Evolutionary conservation across 2,113 vertebrate genomes (phyloP), one percentile per base, ranked within the genome.

Genomic region (Melanotaenia duboulayi): DNA sequence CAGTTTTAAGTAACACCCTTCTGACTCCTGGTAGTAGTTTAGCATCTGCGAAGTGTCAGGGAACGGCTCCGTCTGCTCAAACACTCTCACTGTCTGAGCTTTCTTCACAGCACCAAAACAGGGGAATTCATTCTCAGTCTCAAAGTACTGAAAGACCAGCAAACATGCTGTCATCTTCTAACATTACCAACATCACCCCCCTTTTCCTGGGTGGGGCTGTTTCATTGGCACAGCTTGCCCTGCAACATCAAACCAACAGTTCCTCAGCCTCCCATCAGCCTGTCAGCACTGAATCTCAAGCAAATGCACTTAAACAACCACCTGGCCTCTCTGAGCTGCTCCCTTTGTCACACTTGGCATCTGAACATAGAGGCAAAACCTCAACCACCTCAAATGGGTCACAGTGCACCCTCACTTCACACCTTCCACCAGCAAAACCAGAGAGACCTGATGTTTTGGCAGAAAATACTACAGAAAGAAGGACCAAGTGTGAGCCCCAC

Each of bases 341-440:
- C 9, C 78, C 86, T 49, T 68, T 85, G 55, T 85, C 86, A 32
- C 70, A 70, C 25, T 81, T 91, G 35, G 7, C 69, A 3, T 83
- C 77, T 71, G 82, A 81, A 63, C 69, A 76, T 56, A 88, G 81
- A 85, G 46, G 19, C 51, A 51, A 87, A 90, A 86, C 85, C 83
- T 87, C 87, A 82, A 50, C 67, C 71, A 83, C 87, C 79, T 86
- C 85, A 87, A 83, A 78, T 81, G 77, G 87, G 82, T 83, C 89
- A 39, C 74, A 63, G 51, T 75, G 62, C 80, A 83, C 81, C 56
- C 68, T 83, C 57, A 63, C 55, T 51, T 81, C 64, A 4, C 81
- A 84, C 24, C 69, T 88, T 42, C 82, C 66, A 76, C 81, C 83
- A 65, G 77, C 51, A 49, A 85, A 82, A 82, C 66, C 83, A 80